Base-by-base conservation (phyloP, 2,888 invertebrate genomes). In the Monochamus alternatus region DNA sequence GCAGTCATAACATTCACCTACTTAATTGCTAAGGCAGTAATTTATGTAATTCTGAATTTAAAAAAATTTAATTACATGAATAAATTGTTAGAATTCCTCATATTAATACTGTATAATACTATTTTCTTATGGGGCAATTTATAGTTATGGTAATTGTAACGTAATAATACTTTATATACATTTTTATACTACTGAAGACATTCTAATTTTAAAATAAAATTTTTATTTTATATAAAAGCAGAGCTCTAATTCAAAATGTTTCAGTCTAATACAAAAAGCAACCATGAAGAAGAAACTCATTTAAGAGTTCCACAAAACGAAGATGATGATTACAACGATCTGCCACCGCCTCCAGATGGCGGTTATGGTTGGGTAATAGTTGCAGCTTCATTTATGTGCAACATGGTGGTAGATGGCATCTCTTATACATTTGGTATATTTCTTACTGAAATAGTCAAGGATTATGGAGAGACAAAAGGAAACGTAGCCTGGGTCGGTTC, bases 391-490 rank as follows among this genome's bases (percentile, higher is more conserved):
- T 98, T 99, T 90, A 94, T 98, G 93, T 97, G 97, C 90, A 98
- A 99, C 92, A 93, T 98, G 91, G 95, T 99, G 83, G 98, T 99
- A 73, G 99, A 99, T 89, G 99, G 97, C 83, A 97, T 99, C 80
- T 96, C 97, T 12, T 99, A 98, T 90, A 97, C 98, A 7, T 99
- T 99, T 89, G 98, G 99, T 71, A 95, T 98, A 86, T 97, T 97
- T 90, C 91, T 97, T 63, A 92, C 92, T 31, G 94, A 95, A 85
- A 94, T 97, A 84, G 95, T 95, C 76, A 90, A 89, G 2, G 93
- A 94, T 87, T 99, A 96, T 88, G 93, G 93, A 38, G 95, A 95
- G 86, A 95, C 96, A 72, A 95, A 95, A 96, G 96, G 96, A 72
- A 96, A 94, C 80, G 95, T 95, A 47, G 96, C 98, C 64, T 97